phyloP scores from a whole-genome alignment of 2,888 invertebrate species.

The Rosalia funebris region DNA sequence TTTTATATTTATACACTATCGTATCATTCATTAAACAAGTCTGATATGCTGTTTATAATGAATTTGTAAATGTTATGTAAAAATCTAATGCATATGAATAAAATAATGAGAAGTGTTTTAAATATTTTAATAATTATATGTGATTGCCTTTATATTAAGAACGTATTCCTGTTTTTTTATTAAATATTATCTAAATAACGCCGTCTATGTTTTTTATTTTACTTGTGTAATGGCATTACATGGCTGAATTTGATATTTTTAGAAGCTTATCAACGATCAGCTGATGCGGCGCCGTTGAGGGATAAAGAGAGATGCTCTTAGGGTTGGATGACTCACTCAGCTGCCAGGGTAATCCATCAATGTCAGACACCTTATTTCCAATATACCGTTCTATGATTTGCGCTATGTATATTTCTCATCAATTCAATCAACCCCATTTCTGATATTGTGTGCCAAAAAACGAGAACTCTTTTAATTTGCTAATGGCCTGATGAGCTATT shows the following conservation, averaged over 20 bases:
- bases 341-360: constrained; percentile 59
- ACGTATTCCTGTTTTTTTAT: too few species aligned
- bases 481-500: constrained; percentile 28
- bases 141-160: too few species aligned
- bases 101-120: too few species aligned
- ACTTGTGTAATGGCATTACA: constrained; percentile 9
- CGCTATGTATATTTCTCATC: constrained; percentile 63
- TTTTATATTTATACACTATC: too few species aligned
- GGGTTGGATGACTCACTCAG: constrained; percentile 62
- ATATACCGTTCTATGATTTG: constrained; percentile 63
- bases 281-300: constrained; percentile 52
- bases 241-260: constrained; percentile 27
- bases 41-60: too few species aligned
- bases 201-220: too few species aligned
- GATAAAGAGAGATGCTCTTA: constrained; percentile 42
- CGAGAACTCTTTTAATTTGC: constrained; percentile 29
- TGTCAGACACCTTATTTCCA: constrained; percentile 64
- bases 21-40: too few species aligned
- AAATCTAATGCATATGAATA: too few species aligned
- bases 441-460: constrained; percentile 28
- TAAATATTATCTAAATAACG: too few species aligned
- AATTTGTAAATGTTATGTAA: too few species aligned
- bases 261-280: constrained; percentile 45
- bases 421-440: constrained; percentile 49
- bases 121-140: too few species aligned